A percentile compares a stretch with the other conserved stretches of the same genome.
Evolutionary conservation across 1,140 invertebrate species (phyloP).

Genomic region (Atta texana): DNA sequence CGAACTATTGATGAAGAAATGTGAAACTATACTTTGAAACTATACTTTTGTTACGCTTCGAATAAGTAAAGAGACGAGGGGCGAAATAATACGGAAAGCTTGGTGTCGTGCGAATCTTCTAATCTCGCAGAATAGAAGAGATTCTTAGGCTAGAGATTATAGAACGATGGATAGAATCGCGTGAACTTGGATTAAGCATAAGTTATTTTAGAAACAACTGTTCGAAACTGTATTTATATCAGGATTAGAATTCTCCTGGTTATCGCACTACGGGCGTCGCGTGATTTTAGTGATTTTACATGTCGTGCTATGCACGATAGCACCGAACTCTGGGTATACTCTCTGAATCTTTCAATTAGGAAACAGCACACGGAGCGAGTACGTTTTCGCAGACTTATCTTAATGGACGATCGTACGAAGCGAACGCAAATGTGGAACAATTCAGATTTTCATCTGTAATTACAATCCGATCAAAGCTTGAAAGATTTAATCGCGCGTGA

Average conservation of each 20-base stretch:
- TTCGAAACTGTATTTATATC: conserved; percentile 29
- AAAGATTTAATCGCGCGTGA: conserved; percentile 25
- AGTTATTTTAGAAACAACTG: background rate
- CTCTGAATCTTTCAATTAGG: conserved; percentile 52
- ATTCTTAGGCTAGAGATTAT: background rate
- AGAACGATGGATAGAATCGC: conserved; percentile 21
- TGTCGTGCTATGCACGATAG: conserved; percentile 29
- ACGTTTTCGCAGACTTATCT: conserved; percentile 12
- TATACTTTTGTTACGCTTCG: background rate
- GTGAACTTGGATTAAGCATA: conserved; percentile 17
- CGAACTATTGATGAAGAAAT: background rate
- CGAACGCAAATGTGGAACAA: conserved; percentile 29
- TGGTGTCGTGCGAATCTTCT: background rate
- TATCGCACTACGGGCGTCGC: background rate
- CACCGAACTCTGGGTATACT: background rate
- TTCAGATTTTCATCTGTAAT: conserved; percentile 40
- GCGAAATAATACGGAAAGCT: background rate
- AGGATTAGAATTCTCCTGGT: background rate
- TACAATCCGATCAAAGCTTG: conserved; percentile 21
- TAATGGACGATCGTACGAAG: conserved; percentile 19
- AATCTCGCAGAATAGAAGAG: background rate
- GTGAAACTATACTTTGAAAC: background rate
- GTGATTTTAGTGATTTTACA: conserved; percentile 43
- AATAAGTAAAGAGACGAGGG: background rate
- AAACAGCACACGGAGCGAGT: background rate